Base-by-base conservation (phyloP, 2,888 invertebrate species). In the Drosophila siamana region DNA sequence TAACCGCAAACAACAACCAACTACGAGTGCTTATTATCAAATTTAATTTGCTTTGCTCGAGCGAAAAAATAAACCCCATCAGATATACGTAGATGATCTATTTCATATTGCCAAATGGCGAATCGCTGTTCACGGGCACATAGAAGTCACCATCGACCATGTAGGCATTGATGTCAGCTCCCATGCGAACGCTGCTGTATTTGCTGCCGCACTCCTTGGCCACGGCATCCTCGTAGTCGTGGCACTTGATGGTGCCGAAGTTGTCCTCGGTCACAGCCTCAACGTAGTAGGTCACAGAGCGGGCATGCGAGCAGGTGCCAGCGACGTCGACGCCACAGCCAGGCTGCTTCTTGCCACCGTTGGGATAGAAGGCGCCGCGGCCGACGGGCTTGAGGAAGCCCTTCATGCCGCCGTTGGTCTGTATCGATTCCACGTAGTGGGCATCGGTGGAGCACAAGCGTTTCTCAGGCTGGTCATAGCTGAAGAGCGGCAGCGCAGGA, bases 361-460 rank as follows among this genome's bases (percentile, higher is more conserved):
- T 93, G 88, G 93, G 93, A 91, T 93, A 93, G 91, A 93, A 93
- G 84, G 93, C 92, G 80, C 92, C 92, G 86, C 92, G 92, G 30
- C 92, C 92, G 36, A 92, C 86, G n/a, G 92, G 92, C 33, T 84
- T 68, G 2, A 89, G 72, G 74, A 91, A 92, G 4, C 92, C 92
- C 33, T 90, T 67, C 1, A 56, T 48, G 24, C 89, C 91, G 4
- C 87, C 91, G 73, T 90, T 89, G 11, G 92, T 92, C 44, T 92
- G 92, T 36, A 91, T 91, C 0, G 88, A 85, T 67, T 92, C 92
- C 2, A 92, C 91, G 33, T 91, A 92, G 28, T 33, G 41, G 38
- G 91, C 92, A 79, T 92, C 92, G 0, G 48, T 78, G 13, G 66
- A 63, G 24, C 71, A 70, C 2, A 92, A 74, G 36, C 92, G 85